These are phyloP conservation scores for Panagrolaimus sp. DNA, from an alignment of 1,140 invertebrate genomes.

Conservation along the genomic window DNA sequence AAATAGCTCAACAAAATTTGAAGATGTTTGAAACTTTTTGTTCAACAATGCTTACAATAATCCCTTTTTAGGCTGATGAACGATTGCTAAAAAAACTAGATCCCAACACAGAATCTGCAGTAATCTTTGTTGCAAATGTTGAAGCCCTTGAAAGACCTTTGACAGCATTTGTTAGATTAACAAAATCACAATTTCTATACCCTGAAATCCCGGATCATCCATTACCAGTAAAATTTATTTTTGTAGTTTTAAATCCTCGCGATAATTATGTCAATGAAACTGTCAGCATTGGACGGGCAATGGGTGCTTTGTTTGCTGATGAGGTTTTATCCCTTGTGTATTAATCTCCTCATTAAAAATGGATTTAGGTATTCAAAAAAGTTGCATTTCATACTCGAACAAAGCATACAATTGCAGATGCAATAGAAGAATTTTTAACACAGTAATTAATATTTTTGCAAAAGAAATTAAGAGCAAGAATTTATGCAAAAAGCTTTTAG, in stretches of 20 bases:
- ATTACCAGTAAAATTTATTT: constrained; percentile 36
- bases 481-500: too few species aligned
- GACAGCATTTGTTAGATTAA: constrained; percentile 34
- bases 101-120: constrained; percentile 37
- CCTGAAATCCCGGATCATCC: constrained; percentile 35
- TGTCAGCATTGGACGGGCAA: constrained; percentile 31
- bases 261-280: constrained; percentile 43
- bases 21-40: background rate
- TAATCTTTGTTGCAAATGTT: constrained; percentile 42
- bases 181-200: constrained; percentile 30
- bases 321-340: constrained; percentile 20
- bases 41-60: background rate
- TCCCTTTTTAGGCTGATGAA: constrained; percentile 44
- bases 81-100: constrained; percentile 28
- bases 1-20: background rate
- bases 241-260: constrained; percentile 29
- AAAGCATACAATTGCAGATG: constrained; percentile 47
- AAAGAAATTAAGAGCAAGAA: too few species aligned
- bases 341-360: background rate
- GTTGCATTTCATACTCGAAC: constrained; percentile 57
- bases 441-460: too few species aligned
- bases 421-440: constrained; percentile 45
- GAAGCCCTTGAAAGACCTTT: constrained; percentile 31
- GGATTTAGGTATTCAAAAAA: constrained; percentile 57
- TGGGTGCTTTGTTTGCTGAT: constrained; percentile 43